A percentile compares a stretch with the other conserved stretches of the same genome.
These are phyloP conservation scores for Cyclina sinensis DNA, from an alignment of 1,140 invertebrate genomes.

Conservation along the genomic window DNA sequence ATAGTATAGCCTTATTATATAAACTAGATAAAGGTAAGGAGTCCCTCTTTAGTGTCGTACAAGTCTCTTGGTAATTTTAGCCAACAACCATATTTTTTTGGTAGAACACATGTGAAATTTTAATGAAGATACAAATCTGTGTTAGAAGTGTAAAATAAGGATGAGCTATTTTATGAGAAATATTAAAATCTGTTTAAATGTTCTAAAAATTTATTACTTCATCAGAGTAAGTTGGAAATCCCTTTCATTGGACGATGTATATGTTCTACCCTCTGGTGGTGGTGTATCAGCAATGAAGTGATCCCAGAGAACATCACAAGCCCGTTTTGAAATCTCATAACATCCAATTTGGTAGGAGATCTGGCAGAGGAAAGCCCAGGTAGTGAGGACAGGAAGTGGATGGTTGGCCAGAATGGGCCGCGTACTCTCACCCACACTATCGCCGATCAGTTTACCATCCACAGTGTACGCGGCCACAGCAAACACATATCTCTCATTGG, in stretches of 20 bases:
- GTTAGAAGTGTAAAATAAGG: too few relatives aligned
- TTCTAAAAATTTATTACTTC: conserved; percentile 75
- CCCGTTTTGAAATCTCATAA: conserved; percentile 81
- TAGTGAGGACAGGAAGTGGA: conserved; percentile 84
- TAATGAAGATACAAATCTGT: too few relatives aligned
- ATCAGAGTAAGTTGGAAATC: conserved; percentile 82
- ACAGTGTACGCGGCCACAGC: conserved; percentile 85
- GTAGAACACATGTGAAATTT: too few relatives aligned
- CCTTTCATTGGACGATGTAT: conserved; percentile 77
- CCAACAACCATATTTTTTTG: too few relatives aligned
- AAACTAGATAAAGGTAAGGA: too few relatives aligned
- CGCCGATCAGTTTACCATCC: conserved; percentile 85
- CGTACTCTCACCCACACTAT: conserved; percentile 84
- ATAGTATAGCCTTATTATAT: too few relatives aligned
- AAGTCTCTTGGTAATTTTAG: too few relatives aligned
- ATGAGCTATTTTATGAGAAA: too few relatives aligned
- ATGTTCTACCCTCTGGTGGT: conserved; percentile 77
- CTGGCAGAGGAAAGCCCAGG: conserved; percentile 85
- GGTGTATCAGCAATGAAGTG: conserved; percentile 83
- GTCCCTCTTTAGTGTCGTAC: too few relatives aligned
- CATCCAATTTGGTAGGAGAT: conserved; percentile 85
- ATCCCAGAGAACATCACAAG: conserved; percentile 84
- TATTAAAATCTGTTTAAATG: too few relatives aligned
- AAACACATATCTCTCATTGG: conserved; percentile 85
- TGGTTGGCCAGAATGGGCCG: conserved; percentile 85